Evolutionary conservation across 2,797 vertebrate genomes (phyloP), one percentile per base, ranked within the genome.

Genomic region (Cercopithecus hamlyni): DNA sequence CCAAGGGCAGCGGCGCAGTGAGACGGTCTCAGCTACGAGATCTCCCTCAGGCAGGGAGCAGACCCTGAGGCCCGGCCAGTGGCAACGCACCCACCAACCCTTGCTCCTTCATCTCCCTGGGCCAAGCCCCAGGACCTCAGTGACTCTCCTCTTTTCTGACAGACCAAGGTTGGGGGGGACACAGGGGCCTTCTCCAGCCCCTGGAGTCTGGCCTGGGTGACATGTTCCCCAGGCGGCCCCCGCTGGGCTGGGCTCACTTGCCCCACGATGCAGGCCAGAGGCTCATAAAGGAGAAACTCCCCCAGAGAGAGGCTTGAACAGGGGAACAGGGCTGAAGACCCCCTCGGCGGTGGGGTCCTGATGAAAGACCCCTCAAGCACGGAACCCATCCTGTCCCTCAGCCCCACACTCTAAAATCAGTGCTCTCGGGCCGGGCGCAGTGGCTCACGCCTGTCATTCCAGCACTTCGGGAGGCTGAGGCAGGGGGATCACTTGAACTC

Each of bases 11-110:
- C 19, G 13, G 17, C 4, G 15, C 30, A 19, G 36, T 2, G 48
- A 41, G 4, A 12, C 0, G 2, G 4, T 41, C 30, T 57, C 30
- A 64, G 20, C 8, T 33, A n/a, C 0, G 1, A 30, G 67, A 20
- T 33, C 14, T 27, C 36, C 17, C 22, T 52, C 4, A 57, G 57
- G 48, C 88, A 17, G 39, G n/a, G 19, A 79, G 86, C 30, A 20
- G 33, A 81, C 5, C 73, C 64, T 61, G 36, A 61, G 70, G 36
- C 55, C 27, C 10, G 20, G 7, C 26, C 27, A 52, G 36, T 36
- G 86, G 73, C 30, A 64, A 64, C 6, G 36, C 0, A 9, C 50
- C 24, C 79, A 39, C 22, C 7, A 1, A 15, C 73, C 13, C 77
- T 36, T 6, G 13, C 50, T 55, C 50, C n/a, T 24, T 8, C 15